Base-by-base conservation (phyloP, 2,113 vertebrate genomes). In the Strix aluco region DNA sequence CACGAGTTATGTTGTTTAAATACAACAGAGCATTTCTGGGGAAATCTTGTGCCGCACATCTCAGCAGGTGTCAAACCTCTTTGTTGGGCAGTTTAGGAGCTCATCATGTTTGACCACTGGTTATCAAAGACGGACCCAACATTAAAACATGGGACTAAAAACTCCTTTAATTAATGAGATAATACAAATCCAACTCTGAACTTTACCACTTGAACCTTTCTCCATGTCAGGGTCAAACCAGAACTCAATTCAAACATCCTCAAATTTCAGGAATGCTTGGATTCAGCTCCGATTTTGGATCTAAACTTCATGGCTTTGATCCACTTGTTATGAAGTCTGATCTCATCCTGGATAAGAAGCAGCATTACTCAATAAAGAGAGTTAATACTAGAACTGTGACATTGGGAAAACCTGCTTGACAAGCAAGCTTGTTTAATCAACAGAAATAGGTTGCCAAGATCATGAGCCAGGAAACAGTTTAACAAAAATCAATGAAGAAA, bases 401-500 rank as follows among this genome's bases (percentile, higher is more conserved):
- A 88, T 88, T 69, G 83, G 89, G 91, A 87, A 95, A 97, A 97
- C 96, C 92, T 96, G 96, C 89, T 87, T 66, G 74, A 97, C 95
- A 80, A 92, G 97, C 62, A 59, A 82, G 92, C 81, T 92, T 96
- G 91, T 96, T 97, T 94, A 94, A 97, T 57, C 95, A 97, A 89
- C 95, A 96, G 86, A 94, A 92, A 82, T 1, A 72, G n/a, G 83
- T 91, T 97, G 94, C 92, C 92, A 97, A 86, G 94, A 95, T 82
- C 70, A 66, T 21, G n/a, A 96, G 92, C 86, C 89, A 97, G 62
- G 84, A 94, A 95, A 82, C 40, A 85, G 78, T 94, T 96, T 94
- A 97, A 92, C 78, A 91, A 91, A 97, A 94, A 97, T 96, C 96
- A 95, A 62, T 96, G 91, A 91, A 97, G 94, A 96, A 97, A 94